Conservation (phyloP, 2,888 invertebrate genomes). For the Abrostola tripartita region DNA sequence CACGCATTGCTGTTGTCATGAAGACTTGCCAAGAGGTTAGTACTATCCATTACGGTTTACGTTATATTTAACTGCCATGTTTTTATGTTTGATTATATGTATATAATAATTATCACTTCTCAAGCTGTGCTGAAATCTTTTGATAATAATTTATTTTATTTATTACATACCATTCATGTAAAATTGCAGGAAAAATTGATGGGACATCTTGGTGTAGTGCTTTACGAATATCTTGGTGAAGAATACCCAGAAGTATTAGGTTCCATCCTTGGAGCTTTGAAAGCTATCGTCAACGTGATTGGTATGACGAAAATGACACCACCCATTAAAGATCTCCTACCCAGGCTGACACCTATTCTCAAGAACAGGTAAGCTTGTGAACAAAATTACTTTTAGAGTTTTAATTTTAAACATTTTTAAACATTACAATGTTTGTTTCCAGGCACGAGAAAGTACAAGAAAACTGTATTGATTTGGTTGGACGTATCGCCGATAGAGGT, state of each 20-base stretch:
- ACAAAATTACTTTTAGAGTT: background rate
- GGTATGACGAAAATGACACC: conserved; percentile 99
- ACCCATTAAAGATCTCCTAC: conserved; percentile 99
- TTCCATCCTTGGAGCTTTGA: conserved; percentile 99
- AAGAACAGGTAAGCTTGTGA: conserved; percentile 94
- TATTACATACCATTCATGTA: too few species aligned
- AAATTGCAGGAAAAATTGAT: conserved; percentile 96
- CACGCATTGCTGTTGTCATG: conserved; percentile 99
- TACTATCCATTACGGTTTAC: background rate
- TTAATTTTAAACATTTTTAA: background rate
- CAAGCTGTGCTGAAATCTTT: too few species aligned
- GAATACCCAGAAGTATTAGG: conserved; percentile 99
- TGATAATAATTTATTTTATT: too few species aligned
- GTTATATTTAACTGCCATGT: background rate
- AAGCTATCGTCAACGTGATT: conserved; percentile 99
- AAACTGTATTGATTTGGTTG: conserved; percentile 99
- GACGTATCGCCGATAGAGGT: conserved; percentile 99
- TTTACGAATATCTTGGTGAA: conserved; percentile 99
- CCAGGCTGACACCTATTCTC: conserved; percentile 98
- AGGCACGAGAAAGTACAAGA: conserved; percentile 99
- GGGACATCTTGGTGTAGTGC: conserved; percentile 99
- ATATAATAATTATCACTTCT: too few species aligned
- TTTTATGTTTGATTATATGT: too few species aligned
- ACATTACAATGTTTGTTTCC: conserved; percentile 47
- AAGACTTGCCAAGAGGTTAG: conserved; percentile 98